Percentiles rank a stretch among this genome's conserved stretches.
These are phyloP conservation scores for Falco cherrug DNA, from an alignment of 2,797 vertebrate species.

Conservation along the genomic window DNA sequence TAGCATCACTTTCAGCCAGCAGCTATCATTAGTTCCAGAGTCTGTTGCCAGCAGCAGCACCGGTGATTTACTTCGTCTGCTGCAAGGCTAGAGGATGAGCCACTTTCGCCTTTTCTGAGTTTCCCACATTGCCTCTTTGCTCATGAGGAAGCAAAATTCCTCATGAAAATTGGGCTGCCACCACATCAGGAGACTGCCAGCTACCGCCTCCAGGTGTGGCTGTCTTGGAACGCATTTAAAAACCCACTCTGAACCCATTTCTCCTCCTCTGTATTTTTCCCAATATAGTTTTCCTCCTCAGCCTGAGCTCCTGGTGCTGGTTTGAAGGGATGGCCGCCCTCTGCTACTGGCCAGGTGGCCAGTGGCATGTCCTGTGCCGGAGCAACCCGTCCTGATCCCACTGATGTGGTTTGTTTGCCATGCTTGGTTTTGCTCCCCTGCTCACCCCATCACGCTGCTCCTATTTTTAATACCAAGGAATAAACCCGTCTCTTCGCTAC, in stretches of 20 bases:
- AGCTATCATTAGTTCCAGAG: not conserved
- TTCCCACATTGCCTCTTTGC: not conserved
- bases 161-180: not conserved
- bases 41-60: not conserved
- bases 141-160: not conserved
- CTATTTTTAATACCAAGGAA: not conserved
- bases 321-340: not conserved
- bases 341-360: not conserved
- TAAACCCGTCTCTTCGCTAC: not conserved
- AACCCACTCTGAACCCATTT: not conserved
- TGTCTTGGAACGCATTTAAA: not conserved
- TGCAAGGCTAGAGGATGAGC: not conserved
- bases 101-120: not conserved
- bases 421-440: not conserved
- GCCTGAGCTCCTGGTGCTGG: not conserved
- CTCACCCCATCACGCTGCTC: not conserved
- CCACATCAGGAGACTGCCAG: not conserved
- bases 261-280: not conserved
- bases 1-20: not conserved
- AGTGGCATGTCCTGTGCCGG: accelerated
- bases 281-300: accelerated
- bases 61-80: not conserved
- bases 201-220: not conserved
- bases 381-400: not conserved
- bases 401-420: accelerated